Evolutionary conservation across 2,797 vertebrate genomes (phyloP).

Genomic region (Chiroxiphia lanceolata): DNA sequence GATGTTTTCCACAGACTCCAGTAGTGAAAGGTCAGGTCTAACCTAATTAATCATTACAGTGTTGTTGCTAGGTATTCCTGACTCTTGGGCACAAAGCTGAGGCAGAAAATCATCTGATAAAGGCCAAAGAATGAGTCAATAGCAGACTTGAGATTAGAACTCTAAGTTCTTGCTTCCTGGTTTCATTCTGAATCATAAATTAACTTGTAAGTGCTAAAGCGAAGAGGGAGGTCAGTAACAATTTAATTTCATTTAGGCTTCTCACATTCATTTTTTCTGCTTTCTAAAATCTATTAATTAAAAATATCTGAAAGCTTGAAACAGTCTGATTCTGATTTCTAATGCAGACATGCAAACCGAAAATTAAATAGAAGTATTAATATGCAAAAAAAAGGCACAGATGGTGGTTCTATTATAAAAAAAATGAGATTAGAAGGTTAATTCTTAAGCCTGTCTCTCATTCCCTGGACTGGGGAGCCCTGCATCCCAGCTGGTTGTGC

Average conservation of each 20-base stretch:
- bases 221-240: neutral
- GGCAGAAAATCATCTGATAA: neutral
- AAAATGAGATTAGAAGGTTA: neutral
- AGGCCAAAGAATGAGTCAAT: conserved; percentile 38
- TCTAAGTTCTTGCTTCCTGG: neutral
- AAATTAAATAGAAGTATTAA: neutral
- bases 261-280: neutral
- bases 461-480: neutral
- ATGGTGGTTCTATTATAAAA: neutral
- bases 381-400: neutral
- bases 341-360: neutral
- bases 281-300: neutral
- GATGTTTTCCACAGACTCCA: neutral
- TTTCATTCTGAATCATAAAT: conserved; percentile 28
- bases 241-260: neutral
- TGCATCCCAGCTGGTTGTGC: neutral
- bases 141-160: neutral
- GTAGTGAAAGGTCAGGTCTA: neutral
- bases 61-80: neutral
- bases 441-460: neutral
- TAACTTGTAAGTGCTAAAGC: neutral
- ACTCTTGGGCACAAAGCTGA: neutral
- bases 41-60: neutral
- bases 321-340: neutral
- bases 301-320: neutral